phyloP scores from a whole-genome alignment of 2,113 vertebrate species.

The Scartelaos histophorus region DNA sequence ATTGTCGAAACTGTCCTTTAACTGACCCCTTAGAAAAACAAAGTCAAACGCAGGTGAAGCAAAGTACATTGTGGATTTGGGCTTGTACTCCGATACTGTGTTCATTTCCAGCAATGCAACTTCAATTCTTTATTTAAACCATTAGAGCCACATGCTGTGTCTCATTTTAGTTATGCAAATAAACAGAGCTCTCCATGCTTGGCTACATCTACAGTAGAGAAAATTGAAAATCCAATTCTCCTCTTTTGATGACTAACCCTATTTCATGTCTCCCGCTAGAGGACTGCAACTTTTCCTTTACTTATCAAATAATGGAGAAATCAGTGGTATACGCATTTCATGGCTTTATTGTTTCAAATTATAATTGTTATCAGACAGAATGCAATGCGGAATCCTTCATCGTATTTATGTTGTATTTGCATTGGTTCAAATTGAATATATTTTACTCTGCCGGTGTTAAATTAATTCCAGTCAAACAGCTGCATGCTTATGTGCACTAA shows the following conservation, averaged over 20 bases:
- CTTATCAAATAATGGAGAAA: slow-evolving; percentile 20
- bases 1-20: not conserved
- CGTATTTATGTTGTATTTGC: slow-evolving; percentile 17
- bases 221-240: slow-evolving; percentile 25
- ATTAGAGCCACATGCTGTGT: slow-evolving; percentile 10
- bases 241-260: slow-evolving; percentile 19
- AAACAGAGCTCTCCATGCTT: slow-evolving; percentile 15
- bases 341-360: slow-evolving; percentile 1
- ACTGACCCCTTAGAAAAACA: not conserved
- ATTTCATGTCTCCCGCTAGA: slow-evolving; percentile 18
- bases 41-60: not conserved
- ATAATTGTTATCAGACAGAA: not conserved
- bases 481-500: slow-evolving; percentile 28
- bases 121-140: not conserved
- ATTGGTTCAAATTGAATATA: slow-evolving; percentile 26
- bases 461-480: slow-evolving; percentile 14
- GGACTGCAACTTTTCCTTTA: slow-evolving; percentile 20
- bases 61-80: not conserved
- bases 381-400: not conserved
- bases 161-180: not conserved
- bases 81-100: not conserved
- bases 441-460: slow-evolving; percentile 16
- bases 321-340: slow-evolving; percentile 25
- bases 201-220: slow-evolving; percentile 4
- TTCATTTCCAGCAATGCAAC: not conserved